A percentile compares a stretch with the other conserved stretches of the same genome.
phyloP scores from a whole-genome alignment of 2,113 vertebrate species.

The Amphilophus citrinellus region DNA sequence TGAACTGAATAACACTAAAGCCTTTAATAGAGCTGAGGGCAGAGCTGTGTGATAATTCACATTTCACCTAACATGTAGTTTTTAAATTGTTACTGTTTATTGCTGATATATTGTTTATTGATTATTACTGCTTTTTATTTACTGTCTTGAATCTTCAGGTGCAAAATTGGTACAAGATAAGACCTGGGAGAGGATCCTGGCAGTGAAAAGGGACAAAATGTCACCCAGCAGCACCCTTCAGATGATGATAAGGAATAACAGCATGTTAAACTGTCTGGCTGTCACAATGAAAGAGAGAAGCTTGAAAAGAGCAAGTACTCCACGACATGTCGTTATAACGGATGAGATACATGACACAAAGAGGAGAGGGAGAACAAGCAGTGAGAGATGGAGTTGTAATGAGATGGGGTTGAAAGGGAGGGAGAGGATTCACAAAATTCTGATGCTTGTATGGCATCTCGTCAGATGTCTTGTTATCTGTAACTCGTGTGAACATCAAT shows the following conservation, averaged over 20 bases:
- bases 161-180: background rate
- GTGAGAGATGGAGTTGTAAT: conserved; percentile 5
- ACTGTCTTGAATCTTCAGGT: background rate
- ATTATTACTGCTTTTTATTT: background rate
- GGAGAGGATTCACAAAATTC: background rate
- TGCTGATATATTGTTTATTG: background rate
- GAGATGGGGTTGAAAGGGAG: background rate
- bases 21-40: background rate
- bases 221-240: conserved; percentile 6
- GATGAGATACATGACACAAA: conserved; percentile 16
- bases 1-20: background rate
- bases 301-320: conserved; percentile 39
- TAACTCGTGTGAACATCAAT: background rate
- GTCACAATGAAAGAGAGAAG: conserved; percentile 17
- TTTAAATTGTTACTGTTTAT: background rate
- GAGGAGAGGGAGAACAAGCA: background rate
- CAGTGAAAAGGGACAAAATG: conserved; percentile 11
- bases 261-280: conserved; percentile 45
- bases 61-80: background rate
- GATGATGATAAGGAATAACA: conserved; percentile 1
- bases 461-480: background rate
- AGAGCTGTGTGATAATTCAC: background rate
- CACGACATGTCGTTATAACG: conserved; percentile 2
- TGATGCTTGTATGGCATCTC: background rate
- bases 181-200: background rate